These are phyloP conservation scores for Acleris holmiana DNA, from an alignment of 2,888 invertebrate species.

Conservation along the genomic window DNA sequence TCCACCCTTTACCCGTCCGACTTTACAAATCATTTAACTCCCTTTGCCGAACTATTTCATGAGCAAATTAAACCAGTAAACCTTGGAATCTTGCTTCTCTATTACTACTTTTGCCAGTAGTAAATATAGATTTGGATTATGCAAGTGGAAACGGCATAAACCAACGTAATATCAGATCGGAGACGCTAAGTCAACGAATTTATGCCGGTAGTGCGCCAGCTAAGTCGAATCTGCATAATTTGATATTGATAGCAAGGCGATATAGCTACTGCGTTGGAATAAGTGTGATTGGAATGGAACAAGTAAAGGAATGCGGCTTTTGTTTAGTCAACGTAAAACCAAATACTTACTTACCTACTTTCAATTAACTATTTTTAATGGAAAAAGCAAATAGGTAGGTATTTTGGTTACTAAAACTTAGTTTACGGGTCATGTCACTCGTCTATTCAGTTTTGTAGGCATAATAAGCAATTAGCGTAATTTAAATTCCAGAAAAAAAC, in stretches of 20 bases:
- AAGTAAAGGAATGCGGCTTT: neutral
- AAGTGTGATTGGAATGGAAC: neutral
- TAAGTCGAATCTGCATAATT: constrained; percentile 55
- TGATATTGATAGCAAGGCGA: constrained; percentile 52
- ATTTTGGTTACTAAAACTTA: no score
- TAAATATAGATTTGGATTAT: constrained; percentile 32
- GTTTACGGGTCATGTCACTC: no score
- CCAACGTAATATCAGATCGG: constrained; percentile 30
- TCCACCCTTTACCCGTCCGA: no score
- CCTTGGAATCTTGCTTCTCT: neutral
- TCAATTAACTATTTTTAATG: no score
- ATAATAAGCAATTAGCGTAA: no score
- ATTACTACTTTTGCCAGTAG: constrained; percentile 2
- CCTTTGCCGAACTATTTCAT: neutral
- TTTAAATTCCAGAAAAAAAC: no score
- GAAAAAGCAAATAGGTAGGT: no score
- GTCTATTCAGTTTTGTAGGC: no score
- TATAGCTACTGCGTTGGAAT: constrained; percentile 2
- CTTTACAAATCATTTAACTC: neutral
- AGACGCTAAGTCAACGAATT: constrained; percentile 33
- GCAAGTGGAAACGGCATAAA: constrained; percentile 22
- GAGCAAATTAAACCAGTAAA: neutral
- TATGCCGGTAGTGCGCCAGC: constrained; percentile 12
- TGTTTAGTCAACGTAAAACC: no score
- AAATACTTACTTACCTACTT: no score